Conservation (phyloP, 2,888 invertebrate species). For the Petrolisthes manimaculis region DNA sequence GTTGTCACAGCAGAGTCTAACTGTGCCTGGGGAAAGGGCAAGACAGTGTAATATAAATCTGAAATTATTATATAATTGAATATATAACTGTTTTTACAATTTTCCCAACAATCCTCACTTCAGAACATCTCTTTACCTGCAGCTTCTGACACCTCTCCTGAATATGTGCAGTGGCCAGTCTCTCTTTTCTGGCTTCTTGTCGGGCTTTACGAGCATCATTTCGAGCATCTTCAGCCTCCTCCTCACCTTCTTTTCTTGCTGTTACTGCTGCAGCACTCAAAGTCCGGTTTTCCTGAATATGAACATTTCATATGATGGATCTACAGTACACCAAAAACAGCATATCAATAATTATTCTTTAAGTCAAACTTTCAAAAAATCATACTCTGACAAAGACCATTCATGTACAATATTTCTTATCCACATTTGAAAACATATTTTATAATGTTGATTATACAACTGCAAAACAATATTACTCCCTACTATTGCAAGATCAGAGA, state of each 20-base stretch:
- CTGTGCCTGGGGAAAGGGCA: background rate
- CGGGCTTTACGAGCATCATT: constrained; percentile 29
- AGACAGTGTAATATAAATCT: background rate
- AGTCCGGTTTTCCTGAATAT: constrained; percentile 39
- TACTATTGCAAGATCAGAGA: constrained; percentile 38
- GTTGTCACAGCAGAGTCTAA: background rate
- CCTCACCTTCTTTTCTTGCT: background rate
- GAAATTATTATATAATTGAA: no score
- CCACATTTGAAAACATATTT: no score
- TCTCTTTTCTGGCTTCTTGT: constrained; percentile 42
- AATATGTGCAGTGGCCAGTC: constrained; percentile 25
- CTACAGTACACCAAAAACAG: no score
- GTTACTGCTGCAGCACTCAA: constrained; percentile 24
- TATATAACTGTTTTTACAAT: no score
- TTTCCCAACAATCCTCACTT: no score
- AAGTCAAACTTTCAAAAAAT: no score
- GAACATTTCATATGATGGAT: no score
- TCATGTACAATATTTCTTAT: no score
- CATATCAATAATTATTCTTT: no score
- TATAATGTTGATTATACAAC: no score
- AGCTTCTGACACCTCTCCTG: constrained; percentile 35
- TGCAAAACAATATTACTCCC: background rate
- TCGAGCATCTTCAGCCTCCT: constrained; percentile 12
- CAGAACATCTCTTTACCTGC: constrained; percentile 23
- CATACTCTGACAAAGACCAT: no score